These are phyloP conservation scores for Julus scandinavius DNA, from an alignment of 2,888 invertebrate species.

Conservation along the genomic window DNA sequence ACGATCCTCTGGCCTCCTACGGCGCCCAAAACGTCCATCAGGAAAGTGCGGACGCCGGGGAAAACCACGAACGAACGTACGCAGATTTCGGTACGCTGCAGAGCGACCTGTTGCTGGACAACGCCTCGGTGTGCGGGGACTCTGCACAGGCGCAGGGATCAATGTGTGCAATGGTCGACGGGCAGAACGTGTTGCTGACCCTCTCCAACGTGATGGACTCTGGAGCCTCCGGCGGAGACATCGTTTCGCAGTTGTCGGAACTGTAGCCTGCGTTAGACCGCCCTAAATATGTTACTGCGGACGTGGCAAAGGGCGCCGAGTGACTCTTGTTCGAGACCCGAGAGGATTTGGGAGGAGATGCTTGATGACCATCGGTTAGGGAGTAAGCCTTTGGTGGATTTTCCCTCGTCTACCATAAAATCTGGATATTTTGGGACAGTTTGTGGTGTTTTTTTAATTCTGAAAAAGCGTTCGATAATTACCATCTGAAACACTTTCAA, in stretches of 20 bases:
- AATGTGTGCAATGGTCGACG: neutral
- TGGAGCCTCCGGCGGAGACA: neutral
- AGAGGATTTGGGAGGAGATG: neutral
- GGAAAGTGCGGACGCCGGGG: neutral
- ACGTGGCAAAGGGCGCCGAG: neutral
- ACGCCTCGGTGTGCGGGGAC: neutral
- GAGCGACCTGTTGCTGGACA: slow-evolving; percentile 6
- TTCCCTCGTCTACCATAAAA: neutral
- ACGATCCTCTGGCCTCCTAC: neutral
- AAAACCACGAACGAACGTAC: slow-evolving; percentile 8
- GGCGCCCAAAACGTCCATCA: neutral
- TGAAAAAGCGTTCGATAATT: no score
- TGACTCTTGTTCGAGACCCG: neutral
- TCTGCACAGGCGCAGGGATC: neutral
- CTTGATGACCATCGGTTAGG: neutral
- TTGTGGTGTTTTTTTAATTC: no score
- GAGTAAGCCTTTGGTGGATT: neutral
- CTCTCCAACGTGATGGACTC: slow-evolving; percentile 25
- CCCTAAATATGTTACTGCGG: neutral
- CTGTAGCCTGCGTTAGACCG: neutral
- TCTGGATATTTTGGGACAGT: no score
- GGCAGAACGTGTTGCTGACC: slow-evolving; percentile 25
- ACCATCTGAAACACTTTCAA: no score
- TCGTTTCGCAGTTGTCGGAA: neutral
- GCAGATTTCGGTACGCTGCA: neutral